Conservation (phyloP, 2,113 vertebrate species). For the Miniopterus natalensis region DNA sequence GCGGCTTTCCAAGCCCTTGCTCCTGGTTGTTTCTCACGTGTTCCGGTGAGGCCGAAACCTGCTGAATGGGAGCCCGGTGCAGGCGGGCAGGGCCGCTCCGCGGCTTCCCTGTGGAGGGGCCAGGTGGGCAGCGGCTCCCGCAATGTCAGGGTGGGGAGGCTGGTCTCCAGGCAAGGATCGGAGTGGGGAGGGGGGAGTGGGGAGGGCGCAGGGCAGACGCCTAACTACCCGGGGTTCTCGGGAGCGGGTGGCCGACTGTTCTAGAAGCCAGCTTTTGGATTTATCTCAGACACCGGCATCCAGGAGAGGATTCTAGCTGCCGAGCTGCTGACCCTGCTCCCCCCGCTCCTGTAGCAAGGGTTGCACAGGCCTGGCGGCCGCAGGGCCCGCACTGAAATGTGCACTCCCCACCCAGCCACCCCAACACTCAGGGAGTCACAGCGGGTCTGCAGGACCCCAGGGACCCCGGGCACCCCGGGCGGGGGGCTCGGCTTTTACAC, state of each 20-base stretch:
- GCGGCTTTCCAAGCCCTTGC: background rate
- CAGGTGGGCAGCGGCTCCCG: background rate
- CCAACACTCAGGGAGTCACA: rapidly evolving
- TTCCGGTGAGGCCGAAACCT: rapidly evolving
- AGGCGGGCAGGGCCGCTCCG: background rate
- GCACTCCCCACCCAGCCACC: rapidly evolving
- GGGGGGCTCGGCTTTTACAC: rapidly evolving
- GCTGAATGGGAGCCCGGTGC: rapidly evolving
- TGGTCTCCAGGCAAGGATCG: background rate
- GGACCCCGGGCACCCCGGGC: background rate
- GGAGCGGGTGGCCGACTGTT: background rate
- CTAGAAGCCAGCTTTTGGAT: background rate
- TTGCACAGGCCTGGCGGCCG: rapidly evolving
- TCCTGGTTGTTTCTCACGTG: background rate
- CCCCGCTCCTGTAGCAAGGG: background rate
- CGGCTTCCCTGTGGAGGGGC: background rate
- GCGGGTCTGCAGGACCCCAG: background rate
- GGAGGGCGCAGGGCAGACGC: rapidly evolving
- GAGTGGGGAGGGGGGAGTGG: too few relatives aligned
- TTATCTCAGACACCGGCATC: rapidly evolving
- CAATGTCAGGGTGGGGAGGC: background rate
- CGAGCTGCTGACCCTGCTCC: rapidly evolving
- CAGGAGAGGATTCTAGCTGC: background rate
- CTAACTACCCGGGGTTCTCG: background rate
- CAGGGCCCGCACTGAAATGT: rapidly evolving